A percentile compares a stretch with the other conserved stretches of the same genome.
Evolutionary conservation across 2,797 vertebrate genomes (phyloP).

Genomic region (Glyptemys insculpta): DNA sequence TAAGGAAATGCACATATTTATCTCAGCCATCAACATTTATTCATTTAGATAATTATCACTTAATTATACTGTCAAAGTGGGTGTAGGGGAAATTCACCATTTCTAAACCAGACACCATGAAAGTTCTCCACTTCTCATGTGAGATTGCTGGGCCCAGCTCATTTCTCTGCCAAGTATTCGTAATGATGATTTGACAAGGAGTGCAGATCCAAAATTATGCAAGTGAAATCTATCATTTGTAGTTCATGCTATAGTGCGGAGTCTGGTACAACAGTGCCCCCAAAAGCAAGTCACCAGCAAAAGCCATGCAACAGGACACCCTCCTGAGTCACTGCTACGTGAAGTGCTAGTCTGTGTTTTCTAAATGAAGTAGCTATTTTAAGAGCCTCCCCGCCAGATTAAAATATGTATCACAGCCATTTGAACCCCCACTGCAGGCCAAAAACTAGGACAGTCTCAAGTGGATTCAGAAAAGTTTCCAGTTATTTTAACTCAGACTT

Average conservation of each 20-base stretch:
- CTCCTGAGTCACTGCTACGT: neutral
- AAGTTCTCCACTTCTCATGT: slow-evolving; percentile 54
- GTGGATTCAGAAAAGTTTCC: slow-evolving; percentile 67
- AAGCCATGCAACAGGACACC: neutral
- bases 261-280: slow-evolving; percentile 84
- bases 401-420: slow-evolving; percentile 47
- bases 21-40: slow-evolving; percentile 85
- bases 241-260: neutral
- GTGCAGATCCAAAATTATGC: slow-evolving; percentile 52
- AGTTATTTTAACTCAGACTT: slow-evolving; percentile 76
- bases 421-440: neutral
- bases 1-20: slow-evolving; percentile 82
- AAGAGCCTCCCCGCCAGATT: slow-evolving; percentile 37
- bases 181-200: slow-evolving; percentile 68
- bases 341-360: slow-evolving; percentile 7
- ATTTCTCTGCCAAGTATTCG: slow-evolving; percentile 53
- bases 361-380: slow-evolving; percentile 32
- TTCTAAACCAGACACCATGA: slow-evolving; percentile 59
- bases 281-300: slow-evolving; percentile 72
- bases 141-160: slow-evolving; percentile 58
- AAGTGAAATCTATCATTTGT: slow-evolving; percentile 44
- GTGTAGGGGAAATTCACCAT: slow-evolving; percentile 55
- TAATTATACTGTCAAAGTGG: slow-evolving; percentile 81
- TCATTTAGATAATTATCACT: slow-evolving; percentile 86
- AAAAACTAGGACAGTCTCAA: slow-evolving; percentile 49